Evolutionary conservation across 2,888 invertebrate species (phyloP), one percentile per base, ranked within the genome.

Genomic region (Lampropteryx suffumata): DNA sequence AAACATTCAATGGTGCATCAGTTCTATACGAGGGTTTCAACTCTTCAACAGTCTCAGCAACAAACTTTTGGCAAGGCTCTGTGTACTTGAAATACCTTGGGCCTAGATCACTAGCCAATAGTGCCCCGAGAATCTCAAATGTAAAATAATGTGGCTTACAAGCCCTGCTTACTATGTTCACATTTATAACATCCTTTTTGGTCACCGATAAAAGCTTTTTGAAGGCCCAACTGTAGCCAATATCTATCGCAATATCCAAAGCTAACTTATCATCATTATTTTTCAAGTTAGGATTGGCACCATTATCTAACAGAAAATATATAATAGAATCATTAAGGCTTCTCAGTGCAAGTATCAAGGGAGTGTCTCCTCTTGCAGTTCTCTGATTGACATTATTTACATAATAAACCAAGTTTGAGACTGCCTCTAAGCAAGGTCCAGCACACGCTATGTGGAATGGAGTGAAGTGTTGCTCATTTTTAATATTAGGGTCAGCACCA

Each of bases 401-500:
- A 65, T 85, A 90, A 9, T 81, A 80, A 42, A 71, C 73, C 36
- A 91, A 62, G 49, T 64, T 69, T 54, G 71, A 53, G 1, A 90
- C 77, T 39, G 78, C 73, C 50, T 80, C 62, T 26, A 71, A 68
- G 57, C 79, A 80, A 8, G 87, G 84, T 62, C 80, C 82, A 45
- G 75, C 79, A 50, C 88, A 87, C 34, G 90, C 90, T 59, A 90
- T 73, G 61, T 91, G 89, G 41, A 91, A 83, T 35, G 91, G 77
- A 50, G 86, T 82, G 37, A 81, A 82, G 12, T 56, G 50, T 17
- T 74, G 67, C n/a, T 77, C 76, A 73, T 90, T 90, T 45, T 61
- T 71, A 14, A 87, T 76, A 29, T 79, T 82, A 7, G 88, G 73
- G 49, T 84, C 72, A 0, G 90, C 90, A 40, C 89, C 91, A 17